These are phyloP conservation scores for Todiramphus chloris DNA, from an alignment of 2,113 vertebrate genomes.

Conservation along the genomic window DNA sequence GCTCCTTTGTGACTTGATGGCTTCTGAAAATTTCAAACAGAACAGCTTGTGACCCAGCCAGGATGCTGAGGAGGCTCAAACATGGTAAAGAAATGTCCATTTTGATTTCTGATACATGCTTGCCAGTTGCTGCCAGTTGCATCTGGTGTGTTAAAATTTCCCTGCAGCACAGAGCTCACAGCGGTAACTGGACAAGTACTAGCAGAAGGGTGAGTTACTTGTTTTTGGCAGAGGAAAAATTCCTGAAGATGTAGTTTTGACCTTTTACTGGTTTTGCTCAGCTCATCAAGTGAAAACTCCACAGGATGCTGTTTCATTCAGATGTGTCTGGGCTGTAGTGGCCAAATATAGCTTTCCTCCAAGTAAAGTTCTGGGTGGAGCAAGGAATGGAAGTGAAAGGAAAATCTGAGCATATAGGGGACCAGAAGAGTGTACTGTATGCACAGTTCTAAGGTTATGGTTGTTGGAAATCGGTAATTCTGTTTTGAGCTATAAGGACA, in stretches of 20 bases:
- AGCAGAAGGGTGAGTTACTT: neutral
- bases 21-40: neutral
- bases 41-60: neutral
- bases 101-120: accelerated
- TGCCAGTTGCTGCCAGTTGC: neutral
- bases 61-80: neutral
- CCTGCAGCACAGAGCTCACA: neutral
- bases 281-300: neutral
- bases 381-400: neutral
- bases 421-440: neutral
- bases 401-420: neutral
- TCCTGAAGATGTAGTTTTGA: neutral
- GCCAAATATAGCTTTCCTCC: neutral
- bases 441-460: neutral
- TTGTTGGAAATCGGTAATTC: neutral
- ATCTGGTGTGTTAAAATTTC: neutral
- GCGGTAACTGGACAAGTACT: neutral
- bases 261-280: neutral
- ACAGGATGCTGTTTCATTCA: neutral
- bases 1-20: neutral
- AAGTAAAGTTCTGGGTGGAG: neutral
- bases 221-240: neutral
- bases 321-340: neutral
- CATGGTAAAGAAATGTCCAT: neutral
- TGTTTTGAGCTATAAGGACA: neutral